These are phyloP conservation scores for Aphaenogaster floridana DNA, from an alignment of 1,140 invertebrate species.

Conservation along the genomic window DNA sequence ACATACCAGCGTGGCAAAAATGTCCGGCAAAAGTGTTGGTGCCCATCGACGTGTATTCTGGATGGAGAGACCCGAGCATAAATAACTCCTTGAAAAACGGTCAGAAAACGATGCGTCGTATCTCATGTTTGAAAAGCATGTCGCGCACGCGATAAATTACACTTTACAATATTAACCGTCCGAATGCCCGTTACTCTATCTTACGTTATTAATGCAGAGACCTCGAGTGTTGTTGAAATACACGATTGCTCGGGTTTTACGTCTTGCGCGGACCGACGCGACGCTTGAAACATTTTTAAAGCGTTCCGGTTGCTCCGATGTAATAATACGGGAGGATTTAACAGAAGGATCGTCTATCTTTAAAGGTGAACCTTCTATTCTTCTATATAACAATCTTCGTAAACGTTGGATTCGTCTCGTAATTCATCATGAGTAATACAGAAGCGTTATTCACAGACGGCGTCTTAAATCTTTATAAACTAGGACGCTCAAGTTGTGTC, in stretches of 20 bases:
- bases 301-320: constrained; percentile 18
- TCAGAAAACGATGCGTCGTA: constrained; percentile 52
- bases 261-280: not conserved
- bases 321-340: constrained; percentile 47
- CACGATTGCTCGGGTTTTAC: constrained; percentile 27
- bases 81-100: constrained; percentile 53
- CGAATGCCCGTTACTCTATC: constrained; percentile 26
- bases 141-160: constrained; percentile 55
- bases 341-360: constrained; percentile 6
- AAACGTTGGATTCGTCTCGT: constrained; percentile 6
- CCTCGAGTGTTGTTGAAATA: constrained; percentile 41
- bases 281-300: constrained; percentile 42
- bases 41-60: constrained; percentile 39
- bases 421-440: constrained; percentile 16
- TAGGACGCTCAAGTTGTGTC: constrained; percentile 2
- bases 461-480: constrained; percentile 28
- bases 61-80: constrained; percentile 28
- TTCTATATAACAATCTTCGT: constrained; percentile 30
- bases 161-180: constrained; percentile 42
- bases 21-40: constrained; percentile 22
- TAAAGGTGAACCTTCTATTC: constrained; percentile 45
- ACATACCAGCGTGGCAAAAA: constrained; percentile 46
- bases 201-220: constrained; percentile 43
- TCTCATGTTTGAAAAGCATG: constrained; percentile 59
- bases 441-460: constrained; percentile 26